Percentiles rank a stretch among this genome's conserved stretches.
phyloP scores from a whole-genome alignment of 1,140 invertebrate species.

The Plutomurus gul region DNA sequence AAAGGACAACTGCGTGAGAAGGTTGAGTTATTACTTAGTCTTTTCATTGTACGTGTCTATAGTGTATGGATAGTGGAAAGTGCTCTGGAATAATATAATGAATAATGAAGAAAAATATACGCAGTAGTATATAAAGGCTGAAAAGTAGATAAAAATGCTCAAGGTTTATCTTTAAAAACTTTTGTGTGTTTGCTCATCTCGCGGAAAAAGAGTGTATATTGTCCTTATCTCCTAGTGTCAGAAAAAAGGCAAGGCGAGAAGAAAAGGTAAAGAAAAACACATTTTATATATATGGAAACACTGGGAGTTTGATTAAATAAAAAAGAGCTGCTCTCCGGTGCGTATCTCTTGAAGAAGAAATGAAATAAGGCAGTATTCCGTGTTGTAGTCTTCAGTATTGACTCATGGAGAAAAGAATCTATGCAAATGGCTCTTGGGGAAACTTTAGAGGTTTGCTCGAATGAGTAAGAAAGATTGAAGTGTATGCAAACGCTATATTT shows the following conservation, averaged over 20 bases:
- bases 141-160: background rate
- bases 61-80: background rate
- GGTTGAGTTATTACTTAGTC: background rate
- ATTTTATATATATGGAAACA: background rate
- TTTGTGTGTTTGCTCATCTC: background rate
- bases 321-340: background rate
- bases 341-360: background rate
- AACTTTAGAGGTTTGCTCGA: background rate
- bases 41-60: background rate
- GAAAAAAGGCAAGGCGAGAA: background rate
- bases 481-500: too few species aligned
- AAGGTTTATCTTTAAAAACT: background rate
- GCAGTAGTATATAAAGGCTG: background rate
- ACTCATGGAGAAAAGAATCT: background rate
- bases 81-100: slow-evolving; percentile 4
- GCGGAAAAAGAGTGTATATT: background rate
- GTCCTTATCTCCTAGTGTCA: background rate
- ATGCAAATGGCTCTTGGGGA: background rate
- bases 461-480: too few species aligned
- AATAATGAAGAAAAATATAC: background rate
- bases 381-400: too few species aligned
- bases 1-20: slow-evolving; percentile 8
- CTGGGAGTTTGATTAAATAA: slow-evolving; percentile 19
- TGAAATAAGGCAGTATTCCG: too few species aligned
- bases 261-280: background rate